A percentile compares a stretch with the other conserved stretches of the same genome.
Evolutionary conservation across 64 coral and sea anemone species (phyloP).

Genomic region (Dendrophyllia cribrosa): DNA sequence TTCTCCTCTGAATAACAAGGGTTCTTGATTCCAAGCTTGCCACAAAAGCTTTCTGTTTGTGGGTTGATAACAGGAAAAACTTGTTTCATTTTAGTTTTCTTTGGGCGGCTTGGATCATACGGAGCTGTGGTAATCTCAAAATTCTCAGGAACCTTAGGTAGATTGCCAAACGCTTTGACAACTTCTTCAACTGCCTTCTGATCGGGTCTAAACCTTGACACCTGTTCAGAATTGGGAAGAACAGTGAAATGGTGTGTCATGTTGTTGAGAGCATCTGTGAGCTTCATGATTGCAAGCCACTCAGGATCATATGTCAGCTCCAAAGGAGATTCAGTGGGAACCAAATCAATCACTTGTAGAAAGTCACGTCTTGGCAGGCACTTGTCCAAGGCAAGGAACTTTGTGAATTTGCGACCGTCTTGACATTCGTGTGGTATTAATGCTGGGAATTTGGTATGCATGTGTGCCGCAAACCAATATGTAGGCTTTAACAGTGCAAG

Average conservation of each 20-base stretch:
- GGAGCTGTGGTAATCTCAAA: slow-evolving; percentile 76
- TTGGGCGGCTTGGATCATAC: slow-evolving; percentile 63
- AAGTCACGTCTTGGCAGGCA: slow-evolving; percentile 95
- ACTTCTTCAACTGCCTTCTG: slow-evolving; percentile 61
- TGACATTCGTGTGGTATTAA: slow-evolving; percentile 71
- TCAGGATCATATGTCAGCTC: slow-evolving; percentile 90
- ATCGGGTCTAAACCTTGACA: slow-evolving; percentile 63
- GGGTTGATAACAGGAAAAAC: slow-evolving; percentile 58
- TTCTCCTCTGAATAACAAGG: slow-evolving; percentile 55
- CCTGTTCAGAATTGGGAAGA: slow-evolving; percentile 64
- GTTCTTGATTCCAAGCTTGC: slow-evolving; percentile 85
- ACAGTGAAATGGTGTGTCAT: slow-evolving; percentile 50
- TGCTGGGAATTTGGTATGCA: slow-evolving; percentile 97
- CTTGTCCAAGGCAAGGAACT: slow-evolving; percentile 97
- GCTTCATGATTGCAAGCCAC: slow-evolving; percentile 86
- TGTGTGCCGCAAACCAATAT: slow-evolving; percentile 93
- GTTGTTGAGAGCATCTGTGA: slow-evolving; percentile 86
- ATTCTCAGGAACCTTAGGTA: slow-evolving; percentile 82
- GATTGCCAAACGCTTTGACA: slow-evolving; percentile 56
- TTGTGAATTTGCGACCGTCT: slow-evolving; percentile 70
- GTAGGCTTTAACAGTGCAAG: slow-evolving; percentile 68
- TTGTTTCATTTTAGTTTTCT: slow-evolving; percentile 39
- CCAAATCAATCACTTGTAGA: slow-evolving; percentile 92
- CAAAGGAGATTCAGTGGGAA: slow-evolving; percentile 67
- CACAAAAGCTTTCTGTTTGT: slow-evolving; percentile 88